These are phyloP conservation scores for Sarcophaga carnaria DNA, from an alignment of 2,888 invertebrate species.

Conservation along the genomic window DNA sequence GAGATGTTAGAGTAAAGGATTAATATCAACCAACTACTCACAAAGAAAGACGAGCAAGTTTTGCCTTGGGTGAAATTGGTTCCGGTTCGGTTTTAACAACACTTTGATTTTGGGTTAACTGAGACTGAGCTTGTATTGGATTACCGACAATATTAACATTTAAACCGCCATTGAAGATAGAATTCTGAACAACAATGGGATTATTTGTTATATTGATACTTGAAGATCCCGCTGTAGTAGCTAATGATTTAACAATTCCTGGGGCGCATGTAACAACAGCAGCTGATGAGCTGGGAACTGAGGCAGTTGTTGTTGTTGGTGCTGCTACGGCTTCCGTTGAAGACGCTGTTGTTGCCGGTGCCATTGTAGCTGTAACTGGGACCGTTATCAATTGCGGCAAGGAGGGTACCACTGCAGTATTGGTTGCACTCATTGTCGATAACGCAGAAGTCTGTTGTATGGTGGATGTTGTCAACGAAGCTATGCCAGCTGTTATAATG, in stretches of 20 bases:
- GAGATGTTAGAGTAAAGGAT: slow-evolving; percentile 64
- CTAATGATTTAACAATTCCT: slow-evolving; percentile 26
- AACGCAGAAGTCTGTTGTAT: slow-evolving; percentile 58
- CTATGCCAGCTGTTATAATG: slow-evolving; percentile 34
- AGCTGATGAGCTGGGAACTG: slow-evolving; percentile 32
- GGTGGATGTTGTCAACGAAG: slow-evolving; percentile 51
- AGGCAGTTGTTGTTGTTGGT: slow-evolving; percentile 52
- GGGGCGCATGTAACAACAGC: slow-evolving; percentile 4
- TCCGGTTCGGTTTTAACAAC: slow-evolving; percentile 77
- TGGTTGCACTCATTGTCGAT: slow-evolving; percentile 56
- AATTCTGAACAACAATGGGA: slow-evolving; percentile 55
- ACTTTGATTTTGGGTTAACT: slow-evolving; percentile 52
- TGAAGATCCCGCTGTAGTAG: slow-evolving; percentile 2
- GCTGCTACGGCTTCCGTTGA: slow-evolving; percentile 49
- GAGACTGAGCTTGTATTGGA: slow-evolving; percentile 44
- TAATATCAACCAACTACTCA: slow-evolving; percentile 82
- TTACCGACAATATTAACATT: slow-evolving; percentile 65
- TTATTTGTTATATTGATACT: slow-evolving; percentile 38
- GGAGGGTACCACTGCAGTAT: slow-evolving; percentile 32
- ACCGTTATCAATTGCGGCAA: slow-evolving; percentile 57
- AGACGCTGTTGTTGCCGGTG: neutral
- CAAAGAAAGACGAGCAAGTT: slow-evolving; percentile 82
- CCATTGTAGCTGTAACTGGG: slow-evolving; percentile 61
- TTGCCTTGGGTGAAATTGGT: slow-evolving; percentile 80
- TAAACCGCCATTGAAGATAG: slow-evolving; percentile 34